phyloP scores from a whole-genome alignment of 92 coral and sea anemone genomes.

The Bergia puertoricense region DNA sequence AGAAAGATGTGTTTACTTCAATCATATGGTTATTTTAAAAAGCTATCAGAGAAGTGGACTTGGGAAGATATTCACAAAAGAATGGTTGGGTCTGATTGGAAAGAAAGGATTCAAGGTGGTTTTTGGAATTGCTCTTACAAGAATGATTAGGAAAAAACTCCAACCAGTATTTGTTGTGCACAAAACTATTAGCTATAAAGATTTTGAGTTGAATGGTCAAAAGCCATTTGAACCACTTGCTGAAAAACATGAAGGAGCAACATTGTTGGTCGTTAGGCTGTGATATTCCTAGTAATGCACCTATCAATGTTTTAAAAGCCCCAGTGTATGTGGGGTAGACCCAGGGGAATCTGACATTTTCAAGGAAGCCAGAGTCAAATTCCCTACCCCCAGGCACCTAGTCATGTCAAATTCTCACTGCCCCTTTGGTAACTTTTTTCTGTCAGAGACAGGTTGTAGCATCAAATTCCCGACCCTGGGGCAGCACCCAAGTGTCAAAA shows the following conservation, averaged over 20 bases:
- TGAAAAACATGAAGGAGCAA: constrained; percentile 14
- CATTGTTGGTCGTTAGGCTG: background rate
- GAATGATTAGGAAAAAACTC: background rate
- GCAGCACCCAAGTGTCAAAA: too few species aligned
- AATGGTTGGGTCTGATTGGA: background rate
- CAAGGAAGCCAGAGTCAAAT: too few species aligned
- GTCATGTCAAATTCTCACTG: too few species aligned
- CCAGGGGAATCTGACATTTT: too few species aligned
- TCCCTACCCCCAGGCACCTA: too few species aligned
- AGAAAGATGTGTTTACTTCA: constrained; percentile 13
- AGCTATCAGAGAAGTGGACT: constrained; percentile 1
- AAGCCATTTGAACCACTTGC: background rate
- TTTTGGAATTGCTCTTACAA: constrained; percentile 5
- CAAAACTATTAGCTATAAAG: background rate
- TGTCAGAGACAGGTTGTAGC: too few species aligned
- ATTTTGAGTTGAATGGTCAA: constrained; percentile 1
- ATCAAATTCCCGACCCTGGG: too few species aligned
- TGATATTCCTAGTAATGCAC: background rate
- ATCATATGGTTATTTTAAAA: background rate
- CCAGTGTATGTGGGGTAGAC: too few species aligned
- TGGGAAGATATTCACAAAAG: background rate
- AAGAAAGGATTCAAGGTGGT: constrained; percentile 5
- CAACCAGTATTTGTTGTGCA: background rate
- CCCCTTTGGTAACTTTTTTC: too few species aligned
- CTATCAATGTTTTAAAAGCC: too few species aligned